Percentiles rank a stretch among this genome's conserved stretches.
These are phyloP conservation scores for Himalopsyche kuldschensis DNA, from an alignment of 2,888 invertebrate species.

Conservation along the genomic window DNA sequence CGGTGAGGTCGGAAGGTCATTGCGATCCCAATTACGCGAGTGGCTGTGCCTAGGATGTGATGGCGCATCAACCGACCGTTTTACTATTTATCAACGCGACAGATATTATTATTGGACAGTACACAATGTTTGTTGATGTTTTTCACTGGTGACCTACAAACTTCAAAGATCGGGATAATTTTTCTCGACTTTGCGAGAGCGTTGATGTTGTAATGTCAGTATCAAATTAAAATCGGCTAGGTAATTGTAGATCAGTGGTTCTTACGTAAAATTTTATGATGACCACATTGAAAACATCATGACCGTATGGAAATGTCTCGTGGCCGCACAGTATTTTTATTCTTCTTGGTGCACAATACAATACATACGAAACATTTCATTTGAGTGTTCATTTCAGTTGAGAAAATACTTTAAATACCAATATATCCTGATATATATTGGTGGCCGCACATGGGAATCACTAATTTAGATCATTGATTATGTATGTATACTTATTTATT, in stretches of 20 bases:
- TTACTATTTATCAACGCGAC: background rate
- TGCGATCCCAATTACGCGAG: background rate
- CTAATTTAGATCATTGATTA: no score
- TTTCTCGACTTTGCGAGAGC: background rate
- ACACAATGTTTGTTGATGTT: background rate
- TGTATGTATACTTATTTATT: no score
- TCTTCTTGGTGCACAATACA: no score
- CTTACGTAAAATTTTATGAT: no score
- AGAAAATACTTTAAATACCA: no score
- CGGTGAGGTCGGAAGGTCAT: background rate
- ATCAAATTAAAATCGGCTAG: background rate
- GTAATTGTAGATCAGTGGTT: background rate
- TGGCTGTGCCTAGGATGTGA: background rate
- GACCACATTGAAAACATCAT: no score
- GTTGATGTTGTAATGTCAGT: background rate
- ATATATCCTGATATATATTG: no score
- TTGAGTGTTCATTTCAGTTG: no score
- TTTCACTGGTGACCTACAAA: background rate
- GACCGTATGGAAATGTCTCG: no score
- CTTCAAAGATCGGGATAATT: background rate
- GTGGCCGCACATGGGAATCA: no score
- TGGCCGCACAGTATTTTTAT: no score
- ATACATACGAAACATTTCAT: no score
- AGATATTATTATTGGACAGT: background rate
- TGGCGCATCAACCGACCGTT: background rate